Conservation (phyloP, 2,888 invertebrate species). For the Xanthia togata region DNA sequence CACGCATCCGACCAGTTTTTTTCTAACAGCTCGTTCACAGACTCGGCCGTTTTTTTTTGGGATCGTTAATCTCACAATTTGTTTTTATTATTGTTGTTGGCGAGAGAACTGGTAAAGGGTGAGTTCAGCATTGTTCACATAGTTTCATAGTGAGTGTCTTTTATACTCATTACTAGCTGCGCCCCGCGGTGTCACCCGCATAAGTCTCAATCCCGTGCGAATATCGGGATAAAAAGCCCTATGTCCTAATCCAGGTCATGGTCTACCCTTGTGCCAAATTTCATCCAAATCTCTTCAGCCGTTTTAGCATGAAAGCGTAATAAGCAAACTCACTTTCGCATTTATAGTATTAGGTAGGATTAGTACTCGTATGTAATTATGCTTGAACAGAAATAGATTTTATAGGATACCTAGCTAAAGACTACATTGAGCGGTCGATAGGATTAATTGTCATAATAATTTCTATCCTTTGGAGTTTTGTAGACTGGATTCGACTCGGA, state of each 20-base stretch:
- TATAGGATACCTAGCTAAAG: not conserved
- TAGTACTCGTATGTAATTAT: not conserved
- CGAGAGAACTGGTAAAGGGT: slow-evolving; percentile 1
- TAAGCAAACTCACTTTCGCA: too few species aligned
- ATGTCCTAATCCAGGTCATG: too few species aligned
- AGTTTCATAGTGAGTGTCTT: too few species aligned
- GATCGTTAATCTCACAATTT: slow-evolving; percentile 38
- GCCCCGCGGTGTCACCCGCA: too few species aligned
- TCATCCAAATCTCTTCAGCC: too few species aligned
- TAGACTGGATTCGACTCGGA: not conserved
- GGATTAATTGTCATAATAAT: too few species aligned
- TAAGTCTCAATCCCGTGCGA: too few species aligned
- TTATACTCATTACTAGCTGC: not conserved
- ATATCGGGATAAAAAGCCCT: too few species aligned
- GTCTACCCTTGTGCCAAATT: too few species aligned
- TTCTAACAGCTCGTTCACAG: slow-evolving; percentile 31
- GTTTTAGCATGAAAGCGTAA: too few species aligned
- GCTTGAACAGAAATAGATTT: not conserved
- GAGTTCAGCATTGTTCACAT: slow-evolving; percentile 11
- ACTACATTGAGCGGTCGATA: too few species aligned
- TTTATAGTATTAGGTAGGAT: too few species aligned
- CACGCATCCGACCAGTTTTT: slow-evolving; percentile 24
- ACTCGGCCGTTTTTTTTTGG: slow-evolving; percentile 29
- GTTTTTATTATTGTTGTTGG: slow-evolving; percentile 43
- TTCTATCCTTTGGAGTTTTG: not conserved